phyloP scores from a whole-genome alignment of 2,888 invertebrate genomes.

The Mystacides longicornis region DNA sequence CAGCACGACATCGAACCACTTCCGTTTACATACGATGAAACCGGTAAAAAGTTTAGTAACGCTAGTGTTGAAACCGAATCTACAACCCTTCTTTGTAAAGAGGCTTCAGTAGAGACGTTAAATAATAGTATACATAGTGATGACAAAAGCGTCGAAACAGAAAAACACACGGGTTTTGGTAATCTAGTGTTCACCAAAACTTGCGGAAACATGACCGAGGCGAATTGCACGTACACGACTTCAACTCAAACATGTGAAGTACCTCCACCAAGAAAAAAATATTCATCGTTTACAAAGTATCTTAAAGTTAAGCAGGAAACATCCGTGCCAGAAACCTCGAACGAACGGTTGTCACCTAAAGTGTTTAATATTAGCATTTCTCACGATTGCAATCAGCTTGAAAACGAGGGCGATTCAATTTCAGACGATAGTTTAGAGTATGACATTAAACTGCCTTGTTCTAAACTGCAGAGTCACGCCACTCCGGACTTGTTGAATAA shows the following conservation, averaged over 20 bases:
- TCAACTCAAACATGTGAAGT: conserved; percentile 35
- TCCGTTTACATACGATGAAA: conserved; percentile 34
- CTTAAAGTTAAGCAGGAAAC: conserved; percentile 28
- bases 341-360: conserved; percentile 38
- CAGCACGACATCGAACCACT: conserved; percentile 47
- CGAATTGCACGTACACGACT: conserved; percentile 31
- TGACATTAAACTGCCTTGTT: conserved; percentile 21
- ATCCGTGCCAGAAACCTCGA: conserved; percentile 29
- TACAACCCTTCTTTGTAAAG: conserved; percentile 44
- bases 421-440: conserved; percentile 46
- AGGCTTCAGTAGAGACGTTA: conserved; percentile 39
- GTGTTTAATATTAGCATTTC: conserved; percentile 55
- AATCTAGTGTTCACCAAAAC: conserved; percentile 34
- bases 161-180: conserved; percentile 31
- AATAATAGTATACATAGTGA: conserved; percentile 34
- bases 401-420: conserved; percentile 38
- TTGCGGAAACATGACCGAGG: conserved; percentile 42
- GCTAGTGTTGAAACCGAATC: conserved; percentile 40
- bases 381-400: conserved; percentile 42
- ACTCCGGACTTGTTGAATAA: conserved; percentile 54
- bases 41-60: conserved; percentile 35
- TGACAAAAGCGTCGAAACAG: conserved; percentile 38
- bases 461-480: conserved; percentile 26
- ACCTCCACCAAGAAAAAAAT: conserved; percentile 37
- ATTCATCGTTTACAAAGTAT: conserved; percentile 30